These are phyloP conservation scores for Antennarius maculatus DNA, from an alignment of 2,797 vertebrate genomes.

Conservation along the genomic window DNA sequence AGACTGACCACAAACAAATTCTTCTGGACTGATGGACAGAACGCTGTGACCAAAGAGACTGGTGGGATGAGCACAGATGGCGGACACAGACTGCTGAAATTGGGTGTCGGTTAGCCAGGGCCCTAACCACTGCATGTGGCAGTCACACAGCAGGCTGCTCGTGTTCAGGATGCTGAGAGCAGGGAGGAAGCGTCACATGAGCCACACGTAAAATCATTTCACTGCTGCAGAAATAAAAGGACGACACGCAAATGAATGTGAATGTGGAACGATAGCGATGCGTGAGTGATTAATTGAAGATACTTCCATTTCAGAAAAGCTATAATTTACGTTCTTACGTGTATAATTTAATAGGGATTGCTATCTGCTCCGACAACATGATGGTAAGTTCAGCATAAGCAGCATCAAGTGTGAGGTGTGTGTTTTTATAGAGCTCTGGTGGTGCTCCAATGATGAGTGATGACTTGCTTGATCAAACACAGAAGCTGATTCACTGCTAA, in stretches of 20 bases:
- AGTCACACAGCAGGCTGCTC: slow-evolving; percentile 92
- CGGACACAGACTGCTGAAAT: slow-evolving; percentile 84
- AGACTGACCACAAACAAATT: slow-evolving; percentile 95
- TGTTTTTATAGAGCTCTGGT: background rate
- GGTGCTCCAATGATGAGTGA: background rate
- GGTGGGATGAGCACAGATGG: slow-evolving; percentile 88
- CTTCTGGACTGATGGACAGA: slow-evolving; percentile 84
- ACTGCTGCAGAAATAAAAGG: slow-evolving; percentile 3
- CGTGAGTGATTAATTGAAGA: slow-evolving; percentile 1
- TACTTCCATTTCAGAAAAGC: background rate
- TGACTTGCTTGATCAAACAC: slow-evolving; percentile 2
- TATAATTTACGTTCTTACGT: background rate
- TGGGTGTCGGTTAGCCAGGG: slow-evolving; percentile 83
- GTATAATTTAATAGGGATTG: background rate
- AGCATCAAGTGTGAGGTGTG: too few relatives aligned
- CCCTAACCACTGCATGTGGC: slow-evolving; percentile 91
- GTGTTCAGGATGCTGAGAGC: slow-evolving; percentile 88
- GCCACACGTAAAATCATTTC: background rate
- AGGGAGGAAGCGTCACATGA: slow-evolving; percentile 11
- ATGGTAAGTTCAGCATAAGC: background rate
- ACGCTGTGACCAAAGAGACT: slow-evolving; percentile 83
- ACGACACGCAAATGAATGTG: slow-evolving; percentile 1
- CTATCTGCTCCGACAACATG: background rate
- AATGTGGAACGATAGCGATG: background rate
- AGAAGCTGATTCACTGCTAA: background rate